Conservation (phyloP, 2,797 vertebrate genomes). For the Carduelis carduelis region DNA sequence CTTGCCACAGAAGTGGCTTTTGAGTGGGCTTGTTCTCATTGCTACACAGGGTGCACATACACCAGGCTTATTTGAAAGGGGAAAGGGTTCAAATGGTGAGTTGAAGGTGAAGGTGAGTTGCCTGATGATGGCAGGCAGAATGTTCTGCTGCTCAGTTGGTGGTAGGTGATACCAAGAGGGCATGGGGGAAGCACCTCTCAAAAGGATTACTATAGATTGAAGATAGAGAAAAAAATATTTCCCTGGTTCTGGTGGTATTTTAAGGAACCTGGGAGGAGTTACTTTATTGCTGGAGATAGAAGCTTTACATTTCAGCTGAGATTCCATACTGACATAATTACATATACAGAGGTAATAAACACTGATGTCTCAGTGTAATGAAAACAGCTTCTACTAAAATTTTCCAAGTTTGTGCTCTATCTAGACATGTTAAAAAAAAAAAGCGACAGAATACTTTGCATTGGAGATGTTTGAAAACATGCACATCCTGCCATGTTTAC, state of each 20-base stretch:
- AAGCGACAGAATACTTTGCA: not conserved
- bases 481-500: not conserved
- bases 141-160: not conserved
- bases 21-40: not conserved
- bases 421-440: not conserved
- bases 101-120: not conserved
- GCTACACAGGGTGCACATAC: not conserved
- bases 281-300: not conserved
- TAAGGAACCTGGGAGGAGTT: not conserved
- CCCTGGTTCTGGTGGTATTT: not conserved
- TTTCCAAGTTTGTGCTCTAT: not conserved
- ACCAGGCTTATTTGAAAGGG: not conserved
- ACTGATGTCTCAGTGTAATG: not conserved
- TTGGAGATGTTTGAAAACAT: not conserved
- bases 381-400: not conserved
- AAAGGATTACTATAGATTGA: not conserved
- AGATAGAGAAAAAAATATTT: not conserved
- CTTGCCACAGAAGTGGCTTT: not conserved
- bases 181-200: not conserved
- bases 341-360: not conserved
- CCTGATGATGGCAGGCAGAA: not conserved
- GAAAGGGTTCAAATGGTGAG: not conserved
- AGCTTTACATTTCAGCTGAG: not conserved
- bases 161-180: fast-evolving
- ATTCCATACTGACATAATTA: not conserved